phyloP scores from a whole-genome alignment of 2,888 invertebrate genomes.

The Amiota communis region DNA sequence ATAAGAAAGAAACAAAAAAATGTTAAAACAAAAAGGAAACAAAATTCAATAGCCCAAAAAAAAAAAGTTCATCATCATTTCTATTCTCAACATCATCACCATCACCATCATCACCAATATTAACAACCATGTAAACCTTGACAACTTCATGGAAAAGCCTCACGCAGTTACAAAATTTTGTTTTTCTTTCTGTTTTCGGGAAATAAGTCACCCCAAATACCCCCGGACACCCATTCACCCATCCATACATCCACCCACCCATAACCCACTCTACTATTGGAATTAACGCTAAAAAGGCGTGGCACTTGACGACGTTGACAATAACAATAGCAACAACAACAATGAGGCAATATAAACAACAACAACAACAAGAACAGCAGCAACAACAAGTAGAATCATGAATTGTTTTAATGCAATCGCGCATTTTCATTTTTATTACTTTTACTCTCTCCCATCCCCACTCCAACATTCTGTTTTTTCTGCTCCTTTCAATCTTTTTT shows the following conservation, averaged over 20 bases:
- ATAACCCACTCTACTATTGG: slow-evolving; percentile 43
- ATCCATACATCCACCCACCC: no score
- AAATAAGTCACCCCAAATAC: neutral
- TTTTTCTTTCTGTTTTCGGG: neutral
- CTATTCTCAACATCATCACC: no score
- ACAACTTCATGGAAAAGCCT: slow-evolving; percentile 45
- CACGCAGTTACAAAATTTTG: neutral
- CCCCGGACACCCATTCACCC: no score
- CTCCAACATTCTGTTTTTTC: slow-evolving; percentile 42
- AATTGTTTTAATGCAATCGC: slow-evolving; percentile 13
- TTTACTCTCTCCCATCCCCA: slow-evolving; percentile 36
- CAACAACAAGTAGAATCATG: slow-evolving; percentile 2
- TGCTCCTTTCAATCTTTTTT: slow-evolving; percentile 12
- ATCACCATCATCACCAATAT: no score
- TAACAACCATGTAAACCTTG: slow-evolving; percentile 32
- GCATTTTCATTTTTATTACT: slow-evolving; percentile 16
- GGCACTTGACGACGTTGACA: slow-evolving; percentile 58
- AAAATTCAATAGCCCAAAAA: no score
- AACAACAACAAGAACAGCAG: no score
- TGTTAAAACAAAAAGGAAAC: slow-evolving; percentile 30
- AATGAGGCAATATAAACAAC: slow-evolving; percentile 11
- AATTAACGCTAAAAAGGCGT: slow-evolving; percentile 70
- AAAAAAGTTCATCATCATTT: no score
- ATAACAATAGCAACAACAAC: slow-evolving; percentile 41
- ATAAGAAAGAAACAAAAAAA: neutral